phyloP scores from a whole-genome alignment of 1,140 invertebrate genomes.

The Drepana arcuata region DNA sequence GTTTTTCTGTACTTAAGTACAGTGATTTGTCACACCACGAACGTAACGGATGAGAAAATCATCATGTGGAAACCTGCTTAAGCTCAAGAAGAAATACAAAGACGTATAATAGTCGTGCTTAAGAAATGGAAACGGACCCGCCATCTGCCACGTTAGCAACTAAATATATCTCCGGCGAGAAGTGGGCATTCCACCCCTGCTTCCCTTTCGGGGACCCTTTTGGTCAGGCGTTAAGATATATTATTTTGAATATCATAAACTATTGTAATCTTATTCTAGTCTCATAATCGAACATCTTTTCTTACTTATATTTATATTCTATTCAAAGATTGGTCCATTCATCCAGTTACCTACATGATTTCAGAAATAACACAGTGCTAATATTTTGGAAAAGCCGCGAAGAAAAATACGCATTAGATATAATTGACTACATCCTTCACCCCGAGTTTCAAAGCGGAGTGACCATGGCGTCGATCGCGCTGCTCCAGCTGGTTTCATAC shows the following conservation, averaged over 20 bases:
- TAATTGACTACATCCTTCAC: constrained; percentile 31
- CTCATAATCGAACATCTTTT: neutral
- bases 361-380: constrained; percentile 39
- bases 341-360: too few relatives aligned
- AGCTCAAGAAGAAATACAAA: too few relatives aligned
- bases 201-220: neutral
- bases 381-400: constrained; percentile 28
- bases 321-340: too few relatives aligned
- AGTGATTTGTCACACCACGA: too few relatives aligned
- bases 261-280: neutral
- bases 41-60: neutral
- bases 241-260: neutral
- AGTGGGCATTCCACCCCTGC: neutral
- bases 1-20: too few relatives aligned
- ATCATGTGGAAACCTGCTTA: neutral
- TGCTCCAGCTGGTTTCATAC: constrained; percentile 18
- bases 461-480: constrained; percentile 26
- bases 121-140: too few relatives aligned
- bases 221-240: neutral
- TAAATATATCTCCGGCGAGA: too few relatives aligned
- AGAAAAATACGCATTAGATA: constrained; percentile 23
- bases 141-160: too few relatives aligned
- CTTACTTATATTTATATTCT: neutral
- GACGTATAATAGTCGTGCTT: too few relatives aligned
- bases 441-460: constrained; percentile 23